Evolutionary conservation across 2,113 vertebrate genomes (phyloP).

Genomic region (Calyptomena viridis): DNA sequence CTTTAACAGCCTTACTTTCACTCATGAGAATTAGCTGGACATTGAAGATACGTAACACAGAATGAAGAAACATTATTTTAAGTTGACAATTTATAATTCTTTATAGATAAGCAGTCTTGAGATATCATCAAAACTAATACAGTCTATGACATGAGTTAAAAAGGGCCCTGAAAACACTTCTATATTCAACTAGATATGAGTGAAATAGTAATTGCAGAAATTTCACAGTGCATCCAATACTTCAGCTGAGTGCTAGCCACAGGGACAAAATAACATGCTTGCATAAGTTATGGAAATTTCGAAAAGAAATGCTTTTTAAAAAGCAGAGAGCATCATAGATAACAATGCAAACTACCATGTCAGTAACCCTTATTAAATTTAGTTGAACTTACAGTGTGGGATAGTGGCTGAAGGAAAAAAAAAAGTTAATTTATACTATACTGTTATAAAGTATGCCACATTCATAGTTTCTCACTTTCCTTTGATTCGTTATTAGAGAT

Average conservation of each 20-base stretch:
- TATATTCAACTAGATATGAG: not conserved
- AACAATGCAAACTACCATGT: not conserved
- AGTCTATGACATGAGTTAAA: not conserved
- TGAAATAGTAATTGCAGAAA: not conserved
- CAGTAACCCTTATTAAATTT: conserved; percentile 13
- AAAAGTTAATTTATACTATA: not conserved
- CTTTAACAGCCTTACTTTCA: not conserved
- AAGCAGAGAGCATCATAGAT: not conserved
- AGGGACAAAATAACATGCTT: not conserved
- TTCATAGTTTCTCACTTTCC: not conserved
- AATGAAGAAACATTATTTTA: not conserved
- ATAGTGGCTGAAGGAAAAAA: not conserved
- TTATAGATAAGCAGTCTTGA: conserved; percentile 21
- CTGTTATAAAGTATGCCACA: not conserved
- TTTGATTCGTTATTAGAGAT: not conserved
- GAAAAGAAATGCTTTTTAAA: conserved; percentile 26
- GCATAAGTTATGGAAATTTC: conserved; percentile 12
- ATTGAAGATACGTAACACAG: not conserved
- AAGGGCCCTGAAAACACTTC: not conserved
- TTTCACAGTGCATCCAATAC: conserved; percentile 32
- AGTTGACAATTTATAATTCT: not conserved
- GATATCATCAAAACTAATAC: conserved; percentile 11
- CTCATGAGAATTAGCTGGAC: not conserved
- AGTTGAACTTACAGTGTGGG: not conserved
- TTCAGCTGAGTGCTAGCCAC: not conserved